Evolutionary conservation across 2,888 invertebrate genomes (phyloP).

Genomic region (Acanthococcus lagerstroemiae): DNA sequence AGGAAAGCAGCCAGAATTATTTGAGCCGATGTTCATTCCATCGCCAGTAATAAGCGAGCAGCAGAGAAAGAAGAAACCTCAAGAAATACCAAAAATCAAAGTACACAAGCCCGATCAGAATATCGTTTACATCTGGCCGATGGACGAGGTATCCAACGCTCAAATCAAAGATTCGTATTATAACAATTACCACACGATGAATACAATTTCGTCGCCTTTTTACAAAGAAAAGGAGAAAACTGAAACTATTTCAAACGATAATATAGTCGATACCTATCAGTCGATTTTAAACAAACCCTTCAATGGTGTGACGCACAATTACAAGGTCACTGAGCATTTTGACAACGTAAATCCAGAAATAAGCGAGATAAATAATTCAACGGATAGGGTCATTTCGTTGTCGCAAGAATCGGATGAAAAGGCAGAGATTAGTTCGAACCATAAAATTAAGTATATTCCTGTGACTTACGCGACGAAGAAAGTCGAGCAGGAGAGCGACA

Average conservation of each 20-base stretch:
- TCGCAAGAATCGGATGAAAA: not conserved
- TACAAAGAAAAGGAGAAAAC: slow-evolving; percentile 3
- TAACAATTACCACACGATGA: not conserved
- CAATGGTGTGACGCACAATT: not conserved
- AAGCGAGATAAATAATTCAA: slow-evolving; percentile 1
- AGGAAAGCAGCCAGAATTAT: slow-evolving; percentile 49
- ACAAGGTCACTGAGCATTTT: slow-evolving; percentile 9
- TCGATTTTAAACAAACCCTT: not conserved
- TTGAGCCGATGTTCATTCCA: slow-evolving; percentile 72
- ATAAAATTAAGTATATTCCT: slow-evolving; percentile 21
- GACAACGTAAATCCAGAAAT: slow-evolving; percentile 5
- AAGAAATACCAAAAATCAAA: slow-evolving; percentile 31
- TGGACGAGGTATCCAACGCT: not conserved
- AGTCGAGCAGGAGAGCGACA: not conserved
- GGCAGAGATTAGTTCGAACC: not conserved
- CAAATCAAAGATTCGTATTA: not conserved
- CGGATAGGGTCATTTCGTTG: not conserved
- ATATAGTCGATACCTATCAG: not conserved
- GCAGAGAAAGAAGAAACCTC: slow-evolving; percentile 41
- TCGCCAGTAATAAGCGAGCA: slow-evolving; percentile 56
- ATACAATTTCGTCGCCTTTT: slow-evolving; percentile 1
- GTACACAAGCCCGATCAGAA: slow-evolving; percentile 12
- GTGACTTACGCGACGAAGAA: not conserved
- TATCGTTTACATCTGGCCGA: slow-evolving; percentile 18
- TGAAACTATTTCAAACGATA: not conserved